These are phyloP conservation scores for Sesamia inferens DNA, from an alignment of 2,888 invertebrate species.

Conservation along the genomic window DNA sequence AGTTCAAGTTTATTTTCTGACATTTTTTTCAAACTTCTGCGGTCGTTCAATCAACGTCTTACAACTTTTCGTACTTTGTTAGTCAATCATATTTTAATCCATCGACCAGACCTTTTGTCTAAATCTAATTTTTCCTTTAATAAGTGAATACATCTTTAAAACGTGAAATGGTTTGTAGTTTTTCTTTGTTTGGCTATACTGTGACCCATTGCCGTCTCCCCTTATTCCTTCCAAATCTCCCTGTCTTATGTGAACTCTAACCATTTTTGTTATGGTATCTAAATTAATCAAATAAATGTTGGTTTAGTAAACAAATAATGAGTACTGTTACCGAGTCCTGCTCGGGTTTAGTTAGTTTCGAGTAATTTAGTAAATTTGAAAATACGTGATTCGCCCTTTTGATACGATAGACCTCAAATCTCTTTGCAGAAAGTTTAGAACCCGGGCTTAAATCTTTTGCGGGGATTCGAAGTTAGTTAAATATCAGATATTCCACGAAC, in stretches of 20 bases:
- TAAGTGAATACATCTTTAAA: slow-evolving; percentile 20
- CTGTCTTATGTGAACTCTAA: neutral
- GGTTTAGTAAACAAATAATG: slow-evolving; percentile 32
- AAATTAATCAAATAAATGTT: slow-evolving; percentile 24
- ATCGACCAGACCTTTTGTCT: slow-evolving; percentile 44
- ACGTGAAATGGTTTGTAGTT: neutral
- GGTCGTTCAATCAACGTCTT: slow-evolving; percentile 61
- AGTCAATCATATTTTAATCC: slow-evolving; percentile 54
- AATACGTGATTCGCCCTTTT: slow-evolving; percentile 64
- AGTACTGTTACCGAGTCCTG: slow-evolving; percentile 22
- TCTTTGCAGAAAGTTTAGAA: slow-evolving; percentile 69
- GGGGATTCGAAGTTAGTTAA: slow-evolving; percentile 69
- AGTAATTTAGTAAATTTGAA: slow-evolving; percentile 57
- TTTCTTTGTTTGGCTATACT: neutral
- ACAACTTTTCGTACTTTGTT: slow-evolving; percentile 53
- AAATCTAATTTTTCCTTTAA: slow-evolving; percentile 28
- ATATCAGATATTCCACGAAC: slow-evolving; percentile 51
- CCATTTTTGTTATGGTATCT: neutral
- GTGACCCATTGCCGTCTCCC: neutral
- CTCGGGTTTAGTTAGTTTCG: slow-evolving; percentile 24
- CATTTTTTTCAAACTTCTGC: slow-evolving; percentile 47
- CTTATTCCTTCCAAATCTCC: neutral
- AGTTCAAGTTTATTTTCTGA: slow-evolving; percentile 59
- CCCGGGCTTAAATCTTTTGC: slow-evolving; percentile 70
- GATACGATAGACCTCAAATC: slow-evolving; percentile 71